Evolutionary conservation across 2,888 invertebrate genomes (phyloP).

Genomic region (Stegophylla sp.): DNA sequence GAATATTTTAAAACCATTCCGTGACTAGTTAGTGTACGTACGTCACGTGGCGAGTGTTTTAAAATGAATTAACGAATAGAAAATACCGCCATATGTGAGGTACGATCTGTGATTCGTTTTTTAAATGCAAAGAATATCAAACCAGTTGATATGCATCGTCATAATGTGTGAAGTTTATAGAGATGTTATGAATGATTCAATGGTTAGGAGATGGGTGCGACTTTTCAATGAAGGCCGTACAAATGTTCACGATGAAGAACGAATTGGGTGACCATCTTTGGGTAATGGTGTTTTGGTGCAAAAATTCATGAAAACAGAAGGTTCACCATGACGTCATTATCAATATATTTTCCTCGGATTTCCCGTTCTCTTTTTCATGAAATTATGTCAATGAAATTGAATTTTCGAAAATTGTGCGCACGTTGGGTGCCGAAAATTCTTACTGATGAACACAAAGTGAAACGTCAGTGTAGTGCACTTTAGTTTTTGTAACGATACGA

Average conservation of each 20-base stretch:
- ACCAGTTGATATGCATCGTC: slow-evolving; percentile 19
- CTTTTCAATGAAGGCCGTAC: slow-evolving; percentile 29
- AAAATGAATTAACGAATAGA: neutral
- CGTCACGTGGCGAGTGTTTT: slow-evolving; percentile 8
- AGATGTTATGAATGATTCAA: slow-evolving; percentile 1
- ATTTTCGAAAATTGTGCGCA: slow-evolving; percentile 31
- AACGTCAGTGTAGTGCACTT: slow-evolving; percentile 19
- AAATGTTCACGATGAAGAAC: slow-evolving; percentile 34
- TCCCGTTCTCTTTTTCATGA: slow-evolving; percentile 20
- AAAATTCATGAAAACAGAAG: slow-evolving; percentile 20
- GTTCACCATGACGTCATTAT: slow-evolving; percentile 4
- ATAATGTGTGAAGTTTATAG: slow-evolving; percentile 22
- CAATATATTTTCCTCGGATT: slow-evolving; percentile 19
- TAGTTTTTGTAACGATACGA: slow-evolving; percentile 20
- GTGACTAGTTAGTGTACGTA: neutral
- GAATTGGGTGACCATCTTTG: slow-evolving; percentile 14
- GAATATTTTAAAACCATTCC: neutral
- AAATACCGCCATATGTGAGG: neutral
- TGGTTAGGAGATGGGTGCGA: slow-evolving; percentile 6
- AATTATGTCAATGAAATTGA: slow-evolving; percentile 23
- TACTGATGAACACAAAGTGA: slow-evolving; percentile 22
- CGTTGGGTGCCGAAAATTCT: slow-evolving; percentile 38
- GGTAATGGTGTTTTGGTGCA: neutral
- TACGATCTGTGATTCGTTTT: slow-evolving; percentile 22
- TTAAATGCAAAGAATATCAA: neutral